Evolutionary conservation across 1,140 invertebrate genomes (phyloP).

Genomic region (Sitophilus oryzae): DNA sequence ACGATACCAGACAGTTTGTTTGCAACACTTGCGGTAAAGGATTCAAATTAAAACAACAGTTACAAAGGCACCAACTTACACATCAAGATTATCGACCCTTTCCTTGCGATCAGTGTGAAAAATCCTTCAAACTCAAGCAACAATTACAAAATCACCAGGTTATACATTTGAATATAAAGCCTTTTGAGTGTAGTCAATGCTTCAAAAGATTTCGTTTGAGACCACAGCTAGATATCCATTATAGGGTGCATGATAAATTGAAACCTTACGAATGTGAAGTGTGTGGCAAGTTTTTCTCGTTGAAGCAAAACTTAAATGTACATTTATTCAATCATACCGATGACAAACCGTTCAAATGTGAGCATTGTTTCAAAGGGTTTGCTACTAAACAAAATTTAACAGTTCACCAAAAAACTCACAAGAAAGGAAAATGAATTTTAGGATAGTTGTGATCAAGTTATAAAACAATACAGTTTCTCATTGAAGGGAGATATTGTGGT

Average conservation of each 20-base stretch:
- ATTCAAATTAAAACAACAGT: conserved; percentile 15
- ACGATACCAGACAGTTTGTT: conserved; percentile 8
- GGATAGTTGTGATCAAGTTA: no score
- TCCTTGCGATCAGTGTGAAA: conserved; percentile 23
- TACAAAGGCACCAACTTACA: conserved; percentile 1
- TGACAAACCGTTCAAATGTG: conserved; percentile 22
- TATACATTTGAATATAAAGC: conserved; percentile 23
- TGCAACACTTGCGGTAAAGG: conserved; percentile 12
- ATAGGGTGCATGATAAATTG: conserved; percentile 16
- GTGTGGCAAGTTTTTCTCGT: conserved; percentile 21
- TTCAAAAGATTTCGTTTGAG: conserved; percentile 24
- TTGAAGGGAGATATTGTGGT: no score
- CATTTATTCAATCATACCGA: conserved; percentile 19
- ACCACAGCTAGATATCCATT: conserved; percentile 23
- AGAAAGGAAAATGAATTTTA: no score
- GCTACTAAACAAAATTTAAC: no score
- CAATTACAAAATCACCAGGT: conserved; percentile 25
- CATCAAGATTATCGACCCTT: conserved; percentile 10
- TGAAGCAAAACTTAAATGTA: conserved; percentile 22
- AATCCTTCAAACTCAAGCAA: conserved; percentile 28
- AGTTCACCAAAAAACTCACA: no score
- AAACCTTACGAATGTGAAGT: conserved; percentile 19
- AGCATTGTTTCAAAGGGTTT: no score
- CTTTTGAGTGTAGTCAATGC: conserved; percentile 22
- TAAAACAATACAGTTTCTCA: no score